Evolutionary conservation across 2,113 vertebrate genomes (phyloP).

Genomic region (Nibea albiflora): DNA sequence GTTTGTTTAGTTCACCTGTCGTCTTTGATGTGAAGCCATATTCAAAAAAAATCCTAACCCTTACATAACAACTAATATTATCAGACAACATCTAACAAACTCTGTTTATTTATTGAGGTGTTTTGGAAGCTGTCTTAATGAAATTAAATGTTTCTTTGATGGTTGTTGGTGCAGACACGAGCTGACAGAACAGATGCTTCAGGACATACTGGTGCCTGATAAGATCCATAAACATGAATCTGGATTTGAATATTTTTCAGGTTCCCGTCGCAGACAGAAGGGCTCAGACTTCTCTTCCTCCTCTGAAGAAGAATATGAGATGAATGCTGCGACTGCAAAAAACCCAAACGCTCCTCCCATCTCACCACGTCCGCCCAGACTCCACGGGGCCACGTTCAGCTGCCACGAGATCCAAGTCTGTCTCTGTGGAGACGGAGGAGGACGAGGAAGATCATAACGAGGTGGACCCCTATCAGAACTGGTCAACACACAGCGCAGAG

Average conservation of each 20-base stretch:
- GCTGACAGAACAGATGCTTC: not conserved
- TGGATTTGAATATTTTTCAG: constrained; percentile 72
- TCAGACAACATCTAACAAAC: no score
- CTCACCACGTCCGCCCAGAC: constrained; percentile 84
- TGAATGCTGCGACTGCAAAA: constrained; percentile 85
- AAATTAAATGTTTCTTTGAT: no score
- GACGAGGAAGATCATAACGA: constrained; percentile 90
- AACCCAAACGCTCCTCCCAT: constrained; percentile 88
- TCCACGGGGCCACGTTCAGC: constrained; percentile 69
- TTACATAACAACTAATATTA: no score
- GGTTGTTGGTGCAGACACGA: no score
- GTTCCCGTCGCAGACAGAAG: constrained; percentile 87
- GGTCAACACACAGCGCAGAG: constrained; percentile 94
- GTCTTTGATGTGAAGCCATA: no score
- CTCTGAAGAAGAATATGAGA: constrained; percentile 93
- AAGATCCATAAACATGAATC: not conserved
- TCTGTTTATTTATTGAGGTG: no score
- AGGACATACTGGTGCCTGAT: not conserved
- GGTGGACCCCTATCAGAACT: constrained; percentile 88
- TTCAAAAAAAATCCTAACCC: no score
- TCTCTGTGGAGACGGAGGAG: constrained; percentile 85
- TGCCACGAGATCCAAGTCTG: constrained; percentile 80
- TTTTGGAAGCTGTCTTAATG: no score
- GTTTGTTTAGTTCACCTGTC: no score
- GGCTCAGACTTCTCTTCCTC: constrained; percentile 94